Percentiles rank a stretch among this genome's conserved stretches.
phyloP scores from a whole-genome alignment of 2,797 vertebrate genomes.

The Neosalanx taihuensis region DNA sequence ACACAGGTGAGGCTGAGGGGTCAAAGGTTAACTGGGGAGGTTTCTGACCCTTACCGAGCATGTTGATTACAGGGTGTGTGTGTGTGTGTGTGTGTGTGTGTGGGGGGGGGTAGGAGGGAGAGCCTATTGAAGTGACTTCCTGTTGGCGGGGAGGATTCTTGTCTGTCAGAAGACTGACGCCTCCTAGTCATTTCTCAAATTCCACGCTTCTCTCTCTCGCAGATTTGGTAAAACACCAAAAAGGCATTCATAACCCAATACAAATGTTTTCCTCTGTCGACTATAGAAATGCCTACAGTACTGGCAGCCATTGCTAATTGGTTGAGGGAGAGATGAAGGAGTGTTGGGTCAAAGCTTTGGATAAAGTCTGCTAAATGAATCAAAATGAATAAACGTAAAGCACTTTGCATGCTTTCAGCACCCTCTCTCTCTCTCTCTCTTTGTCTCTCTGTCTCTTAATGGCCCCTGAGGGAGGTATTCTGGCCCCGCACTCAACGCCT shows the following conservation, averaged over 20 bases:
- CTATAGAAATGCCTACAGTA: not conserved
- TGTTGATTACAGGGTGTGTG: conserved; percentile 10
- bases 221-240: not conserved
- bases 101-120: not conserved
- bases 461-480: not conserved
- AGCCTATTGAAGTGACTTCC: conserved; percentile 33
- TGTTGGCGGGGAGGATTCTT: conserved; percentile 24
- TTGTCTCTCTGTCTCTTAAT: too few species aligned
- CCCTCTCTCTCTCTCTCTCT: not conserved
- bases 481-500: not conserved
- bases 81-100: not conserved
- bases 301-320: not conserved
- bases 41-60: not conserved
- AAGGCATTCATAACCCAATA: not conserved
- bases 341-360: not conserved
- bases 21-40: conserved; percentile 11
- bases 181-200: conserved; percentile 30
- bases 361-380: too few species aligned
- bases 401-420: not conserved
- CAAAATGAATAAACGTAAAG: too few species aligned
- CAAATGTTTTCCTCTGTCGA: too few species aligned
- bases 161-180: conserved; percentile 24
- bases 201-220: conserved; percentile 7
- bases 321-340: not conserved
- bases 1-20: conserved; percentile 28